Evolutionary conservation across 2,888 invertebrate species (phyloP), one percentile per base, ranked within the genome.

Genomic region (Tachina fera): DNA sequence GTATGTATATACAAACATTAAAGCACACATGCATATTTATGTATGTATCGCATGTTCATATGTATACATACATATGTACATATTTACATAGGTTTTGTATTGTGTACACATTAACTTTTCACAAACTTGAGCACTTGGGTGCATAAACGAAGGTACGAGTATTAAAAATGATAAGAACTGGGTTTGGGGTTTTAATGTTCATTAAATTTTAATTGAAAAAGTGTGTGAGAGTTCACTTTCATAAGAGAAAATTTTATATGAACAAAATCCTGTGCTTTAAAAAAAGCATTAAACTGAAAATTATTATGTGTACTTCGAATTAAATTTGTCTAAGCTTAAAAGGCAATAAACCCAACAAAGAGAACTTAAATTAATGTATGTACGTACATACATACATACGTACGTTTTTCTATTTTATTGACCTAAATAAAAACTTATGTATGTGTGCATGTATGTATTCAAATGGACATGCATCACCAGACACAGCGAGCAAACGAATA

Each of bases 201-300:
- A 80, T 84, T 71, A 84, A 80, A 61, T 72, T 80, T 84, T 72
- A 84, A 80, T 84, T 84, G 84, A 31, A 49, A 75, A 14, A 31
- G 19, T 13, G 16, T 39, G 39, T 31, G n/a, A n/a, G n/a, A n/a
- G 6, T 43, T 6, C 4, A 11, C 49, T n/a, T 19, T 9, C 4
- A 10, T 9, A 56, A 31, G 19, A 6, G 53, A 11, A 63, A n/a
- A 51, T 58, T 47, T 14, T 43, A 53, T 13, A 11, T 14, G 5
- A 58, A 49, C 45, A 68, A 56, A 77, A 67, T 67, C 16, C 41
- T 31, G 19, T 16, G 9, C 19, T 11, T 31, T 39, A 47, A n/a
- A 60, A 45, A 13, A 72, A 39, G 9, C 11, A 49, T 19, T 41
- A 49, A 74, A 74, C 13, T 6, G 9, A 60, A 22, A 60, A 39